Evolutionary conservation across 1,140 invertebrate species (phyloP), one percentile per base, ranked within the genome.

Genomic region (Lepidurus couesii): DNA sequence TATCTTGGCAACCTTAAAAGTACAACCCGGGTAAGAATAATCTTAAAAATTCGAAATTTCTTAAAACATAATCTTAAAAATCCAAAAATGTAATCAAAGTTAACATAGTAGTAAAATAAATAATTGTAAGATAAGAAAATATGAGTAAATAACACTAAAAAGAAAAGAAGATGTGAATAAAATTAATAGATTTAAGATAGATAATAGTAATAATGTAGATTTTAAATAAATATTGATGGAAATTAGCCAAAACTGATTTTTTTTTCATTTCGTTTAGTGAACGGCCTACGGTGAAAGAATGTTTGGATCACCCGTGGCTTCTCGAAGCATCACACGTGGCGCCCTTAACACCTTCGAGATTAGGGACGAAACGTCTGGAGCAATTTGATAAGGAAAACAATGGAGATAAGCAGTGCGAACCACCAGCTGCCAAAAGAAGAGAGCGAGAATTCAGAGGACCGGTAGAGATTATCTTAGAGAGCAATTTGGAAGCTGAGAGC

Each of bases 1-100:
- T 84, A 97, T 97, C 83, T 88, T 87, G 82, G 91, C 91, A 82
- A 90, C 94, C 77, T 90, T 96, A 83, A 89, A 94, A 82, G 91
- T 93, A 85, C 91, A 95, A 86, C 92, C 95, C 84, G 92, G 90
- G 94, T 94, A 85, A 89, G 87, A 87, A 42, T 76, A 21, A 5
- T 45, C 45, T n/a, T 16, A 24, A 7, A 10, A 26, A 73, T 16
- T 21, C 11, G 13, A 76, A 77, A 43, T n/a, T 43, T 16, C n/a
- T 34, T 7, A 34, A 76, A 42, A 75, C 1, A 24, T 74, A 9
- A 73, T 24, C 21, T 24, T 26, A 24, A 24, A 73, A 9, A 24
- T 7, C 1, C 24, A 16, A 11, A 24, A 24, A 8, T 74, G 13
- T 24, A 21, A 34, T 74, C 9, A 16, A 7, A 16, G 26, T 34